These are phyloP conservation scores for Sebastolobus alascanus DNA, from an alignment of 2,797 vertebrate species.

Conservation along the genomic window DNA sequence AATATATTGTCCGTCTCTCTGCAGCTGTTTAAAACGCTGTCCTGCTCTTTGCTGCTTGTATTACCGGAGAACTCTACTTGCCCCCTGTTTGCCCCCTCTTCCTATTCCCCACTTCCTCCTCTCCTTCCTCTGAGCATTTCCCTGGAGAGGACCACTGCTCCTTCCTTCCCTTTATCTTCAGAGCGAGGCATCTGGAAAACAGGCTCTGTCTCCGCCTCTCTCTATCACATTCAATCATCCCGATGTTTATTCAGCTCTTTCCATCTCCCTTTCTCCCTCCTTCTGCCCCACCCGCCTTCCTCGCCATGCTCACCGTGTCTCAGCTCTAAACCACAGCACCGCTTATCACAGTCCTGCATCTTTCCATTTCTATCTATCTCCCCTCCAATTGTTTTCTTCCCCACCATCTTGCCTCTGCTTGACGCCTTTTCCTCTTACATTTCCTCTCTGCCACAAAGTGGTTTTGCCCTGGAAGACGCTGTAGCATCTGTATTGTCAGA, in stretches of 20 bases:
- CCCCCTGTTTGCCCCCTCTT: constrained; percentile 65
- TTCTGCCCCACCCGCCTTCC: constrained; percentile 33
- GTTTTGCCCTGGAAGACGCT: constrained; percentile 29
- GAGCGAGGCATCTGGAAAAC: constrained; percentile 75
- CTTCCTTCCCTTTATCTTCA: constrained; percentile 71
- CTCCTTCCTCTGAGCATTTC: constrained; percentile 60
- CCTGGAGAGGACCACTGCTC: constrained; percentile 57
- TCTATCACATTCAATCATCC: constrained; percentile 75
- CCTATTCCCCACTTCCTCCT: constrained; percentile 51
- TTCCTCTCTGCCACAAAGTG: constrained; percentile 34
- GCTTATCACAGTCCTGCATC: constrained; percentile 57
- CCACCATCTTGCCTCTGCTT: constrained; percentile 31
- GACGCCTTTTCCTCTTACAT: constrained; percentile 31
- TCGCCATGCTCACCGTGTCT: constrained; percentile 17
- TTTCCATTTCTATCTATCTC: constrained; percentile 52
- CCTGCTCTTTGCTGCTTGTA: constrained; percentile 31
- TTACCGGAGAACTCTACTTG: constrained; percentile 49
- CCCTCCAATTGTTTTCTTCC: constrained; percentile 45
- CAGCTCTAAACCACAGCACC: constrained; percentile 35
- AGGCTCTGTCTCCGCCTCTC: constrained; percentile 68
- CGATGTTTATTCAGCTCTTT: constrained; percentile 71
- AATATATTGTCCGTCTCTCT: constrained; percentile 56
- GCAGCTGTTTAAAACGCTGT: constrained; percentile 49
- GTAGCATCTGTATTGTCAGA: constrained; percentile 19
- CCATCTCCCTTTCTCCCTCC: constrained; percentile 38